A percentile compares a stretch with the other conserved stretches of the same genome.
Conservation (phyloP, 2,797 vertebrate species). For the Melanotaenia boesemani region DNA sequence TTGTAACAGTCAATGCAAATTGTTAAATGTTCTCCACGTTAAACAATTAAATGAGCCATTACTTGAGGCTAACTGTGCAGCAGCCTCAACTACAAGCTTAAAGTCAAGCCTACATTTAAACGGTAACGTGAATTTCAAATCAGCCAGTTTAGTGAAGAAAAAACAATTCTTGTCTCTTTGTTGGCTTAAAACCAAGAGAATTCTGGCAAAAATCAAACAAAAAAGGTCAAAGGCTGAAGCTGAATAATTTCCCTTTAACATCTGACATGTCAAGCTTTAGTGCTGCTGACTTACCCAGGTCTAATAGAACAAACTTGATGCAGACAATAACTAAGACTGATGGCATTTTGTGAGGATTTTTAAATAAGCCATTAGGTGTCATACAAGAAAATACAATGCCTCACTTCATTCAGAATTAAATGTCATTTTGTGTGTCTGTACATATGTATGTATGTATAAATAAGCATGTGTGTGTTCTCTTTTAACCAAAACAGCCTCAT, state of each 20-base stretch:
- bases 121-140: slow-evolving; percentile 47
- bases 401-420: slow-evolving; percentile 20
- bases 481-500: neutral
- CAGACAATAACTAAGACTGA: slow-evolving; percentile 53
- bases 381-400: slow-evolving; percentile 20
- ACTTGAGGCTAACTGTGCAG: slow-evolving; percentile 40
- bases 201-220: slow-evolving; percentile 58
- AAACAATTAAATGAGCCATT: slow-evolving; percentile 39
- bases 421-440: slow-evolving; percentile 14
- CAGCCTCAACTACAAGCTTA: slow-evolving; percentile 9
- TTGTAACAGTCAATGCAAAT: slow-evolving; percentile 6
- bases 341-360: slow-evolving; percentile 49
- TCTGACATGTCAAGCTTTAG: slow-evolving; percentile 47
- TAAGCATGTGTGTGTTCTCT: neutral
- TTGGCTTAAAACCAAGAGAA: slow-evolving; percentile 49
- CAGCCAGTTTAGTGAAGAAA: slow-evolving; percentile 34
- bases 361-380: slow-evolving; percentile 27
- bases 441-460: neutral
- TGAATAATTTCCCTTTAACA: slow-evolving; percentile 42
- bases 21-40: slow-evolving; percentile 11
- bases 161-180: slow-evolving; percentile 25
- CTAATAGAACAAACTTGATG: slow-evolving; percentile 8
- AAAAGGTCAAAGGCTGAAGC: slow-evolving; percentile 50
- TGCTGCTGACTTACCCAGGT: slow-evolving; percentile 33
- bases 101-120: slow-evolving; percentile 16